phyloP scores from a whole-genome alignment of 1,140 invertebrate genomes.

The Dysdera silvatica region DNA sequence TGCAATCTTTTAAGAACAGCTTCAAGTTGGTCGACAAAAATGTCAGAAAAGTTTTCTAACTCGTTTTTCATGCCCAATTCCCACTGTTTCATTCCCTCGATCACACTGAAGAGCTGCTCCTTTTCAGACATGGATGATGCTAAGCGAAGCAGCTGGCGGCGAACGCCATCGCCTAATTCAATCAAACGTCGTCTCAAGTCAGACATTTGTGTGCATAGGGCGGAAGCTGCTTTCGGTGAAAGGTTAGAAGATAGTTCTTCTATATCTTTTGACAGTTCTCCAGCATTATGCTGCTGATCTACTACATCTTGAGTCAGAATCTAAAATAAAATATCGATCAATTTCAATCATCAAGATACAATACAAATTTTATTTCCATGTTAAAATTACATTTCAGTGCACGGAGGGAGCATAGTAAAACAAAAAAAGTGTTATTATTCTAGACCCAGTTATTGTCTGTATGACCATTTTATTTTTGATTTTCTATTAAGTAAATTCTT shows the following conservation, averaged over 20 bases:
- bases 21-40: conserved; percentile 68
- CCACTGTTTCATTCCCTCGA: conserved; percentile 75
- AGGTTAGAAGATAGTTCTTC: conserved; percentile 12
- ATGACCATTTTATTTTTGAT: too few relatives aligned
- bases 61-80: conserved; percentile 65
- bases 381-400: too few relatives aligned
- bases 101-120: conserved; percentile 74
- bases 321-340: conserved; percentile 43
- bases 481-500: too few relatives aligned
- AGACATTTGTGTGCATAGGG: conserved; percentile 6
- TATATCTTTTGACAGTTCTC: conserved; percentile 11
- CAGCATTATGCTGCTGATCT: conserved; percentile 3
- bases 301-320: conserved; percentile 10
- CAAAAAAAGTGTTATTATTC: too few relatives aligned
- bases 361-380: too few relatives aligned
- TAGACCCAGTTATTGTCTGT: too few relatives aligned
- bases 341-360: too few relatives aligned
- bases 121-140: conserved; percentile 10
- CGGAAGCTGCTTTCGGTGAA: conserved; percentile 19
- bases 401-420: too few relatives aligned
- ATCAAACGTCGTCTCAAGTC: conserved; percentile 19
- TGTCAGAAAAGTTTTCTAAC: conserved; percentile 67
- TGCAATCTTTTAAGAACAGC: conserved; percentile 68
- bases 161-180: conserved; percentile 11
- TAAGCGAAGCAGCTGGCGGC: not conserved